Conservation (phyloP, 2,888 invertebrate species). For the Andrena flavipes region DNA sequence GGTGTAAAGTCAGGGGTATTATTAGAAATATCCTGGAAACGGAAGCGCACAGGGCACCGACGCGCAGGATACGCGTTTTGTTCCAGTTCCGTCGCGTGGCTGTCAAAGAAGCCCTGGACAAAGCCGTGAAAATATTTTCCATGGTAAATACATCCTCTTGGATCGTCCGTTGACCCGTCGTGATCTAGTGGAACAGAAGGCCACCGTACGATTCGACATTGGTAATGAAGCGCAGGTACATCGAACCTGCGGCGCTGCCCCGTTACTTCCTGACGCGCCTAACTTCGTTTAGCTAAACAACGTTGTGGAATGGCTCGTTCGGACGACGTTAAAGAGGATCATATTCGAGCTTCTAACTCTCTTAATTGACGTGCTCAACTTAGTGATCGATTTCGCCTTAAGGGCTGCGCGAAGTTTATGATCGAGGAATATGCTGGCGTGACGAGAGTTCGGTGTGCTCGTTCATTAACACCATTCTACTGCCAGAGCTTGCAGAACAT, state of each 20-base stretch:
- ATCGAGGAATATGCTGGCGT: neutral
- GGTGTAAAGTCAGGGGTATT: neutral
- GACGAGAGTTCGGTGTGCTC: neutral
- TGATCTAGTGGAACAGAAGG: slow-evolving; percentile 35
- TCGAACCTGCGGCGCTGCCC: slow-evolving; percentile 48
- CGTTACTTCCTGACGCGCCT: slow-evolving; percentile 64
- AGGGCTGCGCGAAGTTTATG: neutral
- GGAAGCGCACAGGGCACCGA: slow-evolving; percentile 7
- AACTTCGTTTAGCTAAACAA: slow-evolving; percentile 42
- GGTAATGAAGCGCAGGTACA: slow-evolving; percentile 64
- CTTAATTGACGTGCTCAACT: slow-evolving; percentile 4
- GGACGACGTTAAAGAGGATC: neutral
- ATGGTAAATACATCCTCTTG: slow-evolving; percentile 4
- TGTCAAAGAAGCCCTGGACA: slow-evolving; percentile 6
- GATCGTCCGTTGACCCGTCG: slow-evolving; percentile 58
- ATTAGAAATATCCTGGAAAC: slow-evolving; percentile 17
- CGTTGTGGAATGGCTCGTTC: slow-evolving; percentile 5
- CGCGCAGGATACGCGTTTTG: neutral
- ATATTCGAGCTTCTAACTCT: neutral
- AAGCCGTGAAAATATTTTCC: slow-evolving; percentile 6
- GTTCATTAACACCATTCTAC: neutral
- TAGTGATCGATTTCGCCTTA: slow-evolving; percentile 21
- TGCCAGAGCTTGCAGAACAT: neutral
- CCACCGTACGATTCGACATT: slow-evolving; percentile 63
- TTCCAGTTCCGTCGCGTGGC: slow-evolving; percentile 8